phyloP scores from a whole-genome alignment of 2,113 vertebrate species.

The Athene noctua region DNA sequence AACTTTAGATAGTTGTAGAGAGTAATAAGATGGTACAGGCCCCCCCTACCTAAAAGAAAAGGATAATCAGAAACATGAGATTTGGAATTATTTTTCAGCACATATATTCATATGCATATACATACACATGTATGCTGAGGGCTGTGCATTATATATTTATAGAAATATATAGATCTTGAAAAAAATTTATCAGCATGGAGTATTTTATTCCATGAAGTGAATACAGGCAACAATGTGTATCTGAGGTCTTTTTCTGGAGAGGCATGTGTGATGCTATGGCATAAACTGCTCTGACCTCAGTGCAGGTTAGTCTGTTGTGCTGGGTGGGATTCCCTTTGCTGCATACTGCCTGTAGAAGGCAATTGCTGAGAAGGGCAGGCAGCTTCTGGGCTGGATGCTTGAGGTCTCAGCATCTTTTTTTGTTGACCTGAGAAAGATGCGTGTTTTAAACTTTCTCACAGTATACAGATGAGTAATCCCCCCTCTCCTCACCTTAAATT shows the following conservation, averaged over 20 bases:
- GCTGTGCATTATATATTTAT: not conserved
- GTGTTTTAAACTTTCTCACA: not conserved
- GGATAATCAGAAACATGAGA: not conserved
- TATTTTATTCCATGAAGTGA: not conserved
- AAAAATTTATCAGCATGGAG: not conserved
- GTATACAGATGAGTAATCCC: not conserved
- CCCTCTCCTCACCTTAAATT: not conserved
- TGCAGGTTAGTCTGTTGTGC: accelerated
- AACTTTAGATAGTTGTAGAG: not conserved
- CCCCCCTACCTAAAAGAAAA: not conserved
- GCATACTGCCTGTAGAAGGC: not conserved
- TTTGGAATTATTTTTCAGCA: not conserved
- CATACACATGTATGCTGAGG: not conserved
- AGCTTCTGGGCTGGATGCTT: not conserved
- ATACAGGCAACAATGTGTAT: not conserved
- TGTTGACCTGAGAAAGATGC: not conserved
- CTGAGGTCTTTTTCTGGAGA: not conserved
- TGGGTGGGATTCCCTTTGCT: not conserved
- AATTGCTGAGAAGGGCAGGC: not conserved
- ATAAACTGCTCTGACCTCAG: not conserved
- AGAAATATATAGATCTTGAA: not conserved
- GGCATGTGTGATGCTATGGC: not conserved
- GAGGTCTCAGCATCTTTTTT: not conserved
- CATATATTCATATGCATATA: not conserved
- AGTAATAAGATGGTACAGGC: not conserved